These are phyloP conservation scores for Semotilus atromaculatus DNA, from an alignment of 2,797 vertebrate species.

Conservation along the genomic window DNA sequence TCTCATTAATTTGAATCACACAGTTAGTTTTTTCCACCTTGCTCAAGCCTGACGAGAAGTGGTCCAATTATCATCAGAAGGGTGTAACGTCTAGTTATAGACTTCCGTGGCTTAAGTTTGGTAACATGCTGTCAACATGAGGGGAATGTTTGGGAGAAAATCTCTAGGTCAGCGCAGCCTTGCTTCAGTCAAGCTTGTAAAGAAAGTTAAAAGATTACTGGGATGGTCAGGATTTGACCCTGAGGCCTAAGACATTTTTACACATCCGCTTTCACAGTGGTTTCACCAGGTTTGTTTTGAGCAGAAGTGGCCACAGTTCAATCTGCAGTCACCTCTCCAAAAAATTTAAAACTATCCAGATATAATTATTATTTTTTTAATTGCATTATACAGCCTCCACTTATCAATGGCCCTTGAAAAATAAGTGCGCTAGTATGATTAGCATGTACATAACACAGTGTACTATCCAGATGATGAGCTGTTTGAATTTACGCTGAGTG, in stretches of 20 bases:
- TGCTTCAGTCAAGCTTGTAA: conserved; percentile 40
- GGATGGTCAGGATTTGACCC: conserved; percentile 39
- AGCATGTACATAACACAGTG: not conserved
- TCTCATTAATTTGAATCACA: conserved; percentile 5
- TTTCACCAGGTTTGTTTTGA: conserved; percentile 2
- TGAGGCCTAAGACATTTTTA: not conserved
- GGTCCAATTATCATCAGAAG: conserved; percentile 16
- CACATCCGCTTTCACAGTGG: not conserved
- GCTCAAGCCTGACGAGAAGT: conserved; percentile 49
- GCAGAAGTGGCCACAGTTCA: conserved; percentile 41
- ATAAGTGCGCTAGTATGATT: not conserved
- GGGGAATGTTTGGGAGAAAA: conserved; percentile 49
- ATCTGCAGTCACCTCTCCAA: conserved; percentile 43
- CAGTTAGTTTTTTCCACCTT: conserved; percentile 17
- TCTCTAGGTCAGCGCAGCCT: not conserved
- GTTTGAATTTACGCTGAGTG: not conserved
- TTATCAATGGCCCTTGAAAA: not conserved
- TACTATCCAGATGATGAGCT: not conserved
- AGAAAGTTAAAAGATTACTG: conserved; percentile 23
- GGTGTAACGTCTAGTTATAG: conserved; percentile 44
- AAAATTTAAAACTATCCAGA: not conserved
- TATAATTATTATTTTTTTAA: not conserved
- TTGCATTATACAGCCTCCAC: conserved; percentile 30
- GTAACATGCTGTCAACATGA: not conserved
- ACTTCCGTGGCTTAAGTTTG: conserved; percentile 33